Percentiles rank a stretch among this genome's conserved stretches.
phyloP scores from a whole-genome alignment of 2,113 vertebrate species.

The Saccopteryx leptura region DNA sequence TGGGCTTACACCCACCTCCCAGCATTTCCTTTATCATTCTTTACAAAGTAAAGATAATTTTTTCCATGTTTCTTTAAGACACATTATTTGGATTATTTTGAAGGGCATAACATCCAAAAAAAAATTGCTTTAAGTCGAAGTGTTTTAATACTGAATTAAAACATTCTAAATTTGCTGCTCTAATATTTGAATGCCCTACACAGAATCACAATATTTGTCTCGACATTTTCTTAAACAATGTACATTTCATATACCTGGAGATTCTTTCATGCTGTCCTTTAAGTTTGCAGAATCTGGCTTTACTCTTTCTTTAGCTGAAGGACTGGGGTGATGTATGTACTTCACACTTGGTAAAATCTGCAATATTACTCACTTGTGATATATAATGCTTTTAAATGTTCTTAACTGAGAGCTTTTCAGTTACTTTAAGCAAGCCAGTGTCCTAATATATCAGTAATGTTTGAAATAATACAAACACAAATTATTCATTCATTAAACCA shows the following conservation, averaged over 20 bases:
- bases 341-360: neutral
- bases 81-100: slow-evolving; percentile 43
- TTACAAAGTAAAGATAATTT: slow-evolving; percentile 28
- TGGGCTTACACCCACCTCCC: neutral
- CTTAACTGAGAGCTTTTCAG: neutral
- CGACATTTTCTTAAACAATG: neutral
- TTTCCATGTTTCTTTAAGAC: neutral
- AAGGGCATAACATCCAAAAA: neutral
- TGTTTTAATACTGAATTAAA: neutral
- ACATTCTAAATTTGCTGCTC: neutral
- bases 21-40: slow-evolving; percentile 25
- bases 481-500: neutral
- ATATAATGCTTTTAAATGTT: neutral
- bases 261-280: neutral
- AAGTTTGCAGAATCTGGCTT: neutral
- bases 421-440: neutral
- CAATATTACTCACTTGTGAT: neutral
- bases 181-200: neutral
- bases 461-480: slow-evolving; percentile 34
- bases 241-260: neutral
- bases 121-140: neutral
- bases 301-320: neutral
- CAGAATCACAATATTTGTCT: neutral
- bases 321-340: neutral
- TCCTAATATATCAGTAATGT: neutral